Evolutionary conservation across 1,140 invertebrate genomes (phyloP).

Genomic region (Achroia grisella): DNA sequence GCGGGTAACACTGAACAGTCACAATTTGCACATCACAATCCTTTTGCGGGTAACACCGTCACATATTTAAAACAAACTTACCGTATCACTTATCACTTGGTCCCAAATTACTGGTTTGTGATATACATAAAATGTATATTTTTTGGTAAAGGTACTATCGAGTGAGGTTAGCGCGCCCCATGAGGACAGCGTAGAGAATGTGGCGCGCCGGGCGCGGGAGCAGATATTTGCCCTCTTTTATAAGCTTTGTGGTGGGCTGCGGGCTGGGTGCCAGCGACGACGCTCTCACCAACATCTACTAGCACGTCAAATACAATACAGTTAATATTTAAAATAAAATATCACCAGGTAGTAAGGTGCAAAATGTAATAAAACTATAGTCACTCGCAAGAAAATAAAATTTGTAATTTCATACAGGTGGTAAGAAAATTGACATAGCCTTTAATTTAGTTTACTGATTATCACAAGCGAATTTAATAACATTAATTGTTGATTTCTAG

Average conservation of each 20-base stretch:
- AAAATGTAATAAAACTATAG: conserved; percentile 16
- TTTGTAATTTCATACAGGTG: conserved; percentile 14
- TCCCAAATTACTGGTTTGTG: conserved; percentile 49
- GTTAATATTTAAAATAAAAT: conserved; percentile 6
- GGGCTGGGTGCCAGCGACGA: conserved; percentile 54
- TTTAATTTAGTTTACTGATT: conserved; percentile 45
- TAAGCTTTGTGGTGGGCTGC: conserved; percentile 57
- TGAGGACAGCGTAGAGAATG: conserved; percentile 58
- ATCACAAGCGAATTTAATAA: conserved; percentile 28
- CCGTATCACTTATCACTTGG: conserved; percentile 71
- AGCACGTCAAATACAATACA: conserved; percentile 6
- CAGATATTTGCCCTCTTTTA: conserved; percentile 59
- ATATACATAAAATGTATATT: conserved; percentile 55
- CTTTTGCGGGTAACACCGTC: conserved; percentile 41
- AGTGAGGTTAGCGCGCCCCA: conserved; percentile 64
- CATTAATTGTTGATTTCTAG: conserved; percentile 1
- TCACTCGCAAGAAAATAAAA: conserved; percentile 11
- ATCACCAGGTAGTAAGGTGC: conserved; percentile 18
- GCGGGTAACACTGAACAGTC: conserved; percentile 51
- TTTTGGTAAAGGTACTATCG: conserved; percentile 48
- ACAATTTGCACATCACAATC: conserved; percentile 56
- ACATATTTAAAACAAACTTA: conserved; percentile 47
- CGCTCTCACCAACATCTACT: conserved; percentile 25
- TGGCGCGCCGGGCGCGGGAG: conserved; percentile 60
- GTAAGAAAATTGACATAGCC: conserved; percentile 31